Evolutionary conservation across 2,113 vertebrate species (phyloP).

Genomic region (Corythornis cristatus): DNA sequence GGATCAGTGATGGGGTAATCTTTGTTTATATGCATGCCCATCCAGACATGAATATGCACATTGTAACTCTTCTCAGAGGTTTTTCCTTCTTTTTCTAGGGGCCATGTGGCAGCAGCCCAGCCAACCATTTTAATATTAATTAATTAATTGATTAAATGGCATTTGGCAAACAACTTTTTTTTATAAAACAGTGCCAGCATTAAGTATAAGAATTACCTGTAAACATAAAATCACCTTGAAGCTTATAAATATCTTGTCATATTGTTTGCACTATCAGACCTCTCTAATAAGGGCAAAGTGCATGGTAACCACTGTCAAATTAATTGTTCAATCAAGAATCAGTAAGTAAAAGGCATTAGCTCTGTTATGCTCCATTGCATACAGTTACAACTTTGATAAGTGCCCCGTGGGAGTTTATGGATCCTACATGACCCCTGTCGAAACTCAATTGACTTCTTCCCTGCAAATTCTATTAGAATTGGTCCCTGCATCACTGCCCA

Average conservation of each 20-base stretch:
- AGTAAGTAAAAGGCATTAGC: slow-evolving; percentile 45
- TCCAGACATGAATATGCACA: neutral
- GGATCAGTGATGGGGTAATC: neutral
- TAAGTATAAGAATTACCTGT: neutral
- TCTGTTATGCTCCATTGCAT: slow-evolving; percentile 31
- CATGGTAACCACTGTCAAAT: slow-evolving; percentile 29
- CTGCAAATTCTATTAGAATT: slow-evolving; percentile 60
- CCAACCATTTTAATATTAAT: neutral
- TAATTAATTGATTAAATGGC: neutral
- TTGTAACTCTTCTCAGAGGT: neutral
- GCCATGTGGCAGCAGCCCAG: neutral
- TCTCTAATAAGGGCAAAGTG: slow-evolving; percentile 15
- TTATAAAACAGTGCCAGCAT: neutral
- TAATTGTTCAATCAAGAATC: slow-evolving; percentile 46
- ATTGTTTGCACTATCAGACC: neutral
- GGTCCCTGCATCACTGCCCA: slow-evolving; percentile 42
- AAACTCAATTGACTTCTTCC: slow-evolving; percentile 60
- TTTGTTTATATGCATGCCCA: neutral
- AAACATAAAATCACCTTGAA: slow-evolving; percentile 63
- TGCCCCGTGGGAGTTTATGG: neutral
- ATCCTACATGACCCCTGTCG: slow-evolving; percentile 44
- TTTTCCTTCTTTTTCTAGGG: neutral
- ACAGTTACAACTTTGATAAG: slow-evolving; percentile 41
- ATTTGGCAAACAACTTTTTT: neutral
- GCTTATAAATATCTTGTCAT: neutral